Conservation (phyloP, 2,888 invertebrate species). For the Trypoxylon attenuatum region DNA sequence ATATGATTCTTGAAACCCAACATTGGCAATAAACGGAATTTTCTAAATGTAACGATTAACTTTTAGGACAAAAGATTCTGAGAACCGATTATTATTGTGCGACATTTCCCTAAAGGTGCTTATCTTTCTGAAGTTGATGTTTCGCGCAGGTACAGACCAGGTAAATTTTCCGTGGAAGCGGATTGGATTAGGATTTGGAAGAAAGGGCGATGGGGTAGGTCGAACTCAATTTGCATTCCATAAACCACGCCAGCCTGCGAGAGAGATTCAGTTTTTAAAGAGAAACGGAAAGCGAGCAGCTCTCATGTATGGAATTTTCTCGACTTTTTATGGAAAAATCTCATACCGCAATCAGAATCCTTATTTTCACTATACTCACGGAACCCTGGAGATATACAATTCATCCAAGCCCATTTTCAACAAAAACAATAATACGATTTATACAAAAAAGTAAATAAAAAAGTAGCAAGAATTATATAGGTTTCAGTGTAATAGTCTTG, state of each 20-base stretch:
- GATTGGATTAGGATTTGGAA: slow-evolving; percentile 62
- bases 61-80: slow-evolving; percentile 4
- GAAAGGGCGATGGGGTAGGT: slow-evolving; percentile 48
- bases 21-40: too few species aligned
- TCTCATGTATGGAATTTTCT: slow-evolving; percentile 8
- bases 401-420: too few species aligned
- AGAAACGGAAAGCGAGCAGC: slow-evolving; percentile 34
- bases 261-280: slow-evolving; percentile 54
- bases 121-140: slow-evolving; percentile 23
- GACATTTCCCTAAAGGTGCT: slow-evolving; percentile 12
- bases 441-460: too few species aligned
- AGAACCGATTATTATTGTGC: slow-evolving; percentile 9
- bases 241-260: slow-evolving; percentile 51
- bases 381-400: too few species aligned
- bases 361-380: too few species aligned
- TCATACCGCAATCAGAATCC: too few species aligned
- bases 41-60: neutral
- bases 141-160: slow-evolving; percentile 35
- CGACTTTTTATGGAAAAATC: neutral
- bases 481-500: too few species aligned
- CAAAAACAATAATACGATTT: too few species aligned
- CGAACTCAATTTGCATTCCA: slow-evolving; percentile 61
- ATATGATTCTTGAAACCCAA: too few species aligned
- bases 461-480: too few species aligned
- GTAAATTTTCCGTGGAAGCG: slow-evolving; percentile 39